Conservation (phyloP, 1,140 invertebrate genomes). For the Drosophila elegans region DNA sequence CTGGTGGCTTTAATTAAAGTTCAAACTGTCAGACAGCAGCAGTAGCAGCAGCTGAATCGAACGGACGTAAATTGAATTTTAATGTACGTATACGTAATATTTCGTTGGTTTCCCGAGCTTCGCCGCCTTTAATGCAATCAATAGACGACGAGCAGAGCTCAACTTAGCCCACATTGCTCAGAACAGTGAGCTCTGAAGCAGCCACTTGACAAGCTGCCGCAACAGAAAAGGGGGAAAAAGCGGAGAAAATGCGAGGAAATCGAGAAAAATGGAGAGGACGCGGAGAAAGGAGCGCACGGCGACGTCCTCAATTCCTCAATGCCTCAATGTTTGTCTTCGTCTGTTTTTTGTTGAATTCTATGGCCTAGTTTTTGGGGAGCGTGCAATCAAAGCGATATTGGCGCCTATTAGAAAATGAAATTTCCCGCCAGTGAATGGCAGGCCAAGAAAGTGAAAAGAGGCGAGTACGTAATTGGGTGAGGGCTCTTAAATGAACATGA, state of each 20-base stretch:
- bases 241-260: conserved; percentile 1
- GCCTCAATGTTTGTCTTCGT: conserved; percentile 40
- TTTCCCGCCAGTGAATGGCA: conserved; percentile 10
- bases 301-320: conserved; percentile 44
- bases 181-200: conserved; percentile 43
- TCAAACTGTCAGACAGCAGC: conserved; percentile 59
- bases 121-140: conserved; percentile 63
- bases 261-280: conserved; percentile 6
- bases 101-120: conserved; percentile 20
- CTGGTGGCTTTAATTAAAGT: conserved; percentile 72
- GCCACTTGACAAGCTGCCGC: conserved; percentile 38
- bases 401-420: conserved; percentile 55
- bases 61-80: conserved; percentile 74
- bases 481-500: not conserved
- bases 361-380: conserved; percentile 59
- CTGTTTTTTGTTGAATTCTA: conserved; percentile 30
- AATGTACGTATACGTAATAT: conserved; percentile 64
- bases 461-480: conserved; percentile 25
- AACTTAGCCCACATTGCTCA: conserved; percentile 68
- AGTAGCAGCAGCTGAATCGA: conserved; percentile 10
- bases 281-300: conserved; percentile 13
- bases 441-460: conserved; percentile 18
- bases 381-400: conserved; percentile 54
- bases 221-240: not conserved
- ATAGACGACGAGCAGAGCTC: conserved; percentile 59